Conservation (phyloP, 2,888 invertebrate species). For the Apodemia hepburni region DNA sequence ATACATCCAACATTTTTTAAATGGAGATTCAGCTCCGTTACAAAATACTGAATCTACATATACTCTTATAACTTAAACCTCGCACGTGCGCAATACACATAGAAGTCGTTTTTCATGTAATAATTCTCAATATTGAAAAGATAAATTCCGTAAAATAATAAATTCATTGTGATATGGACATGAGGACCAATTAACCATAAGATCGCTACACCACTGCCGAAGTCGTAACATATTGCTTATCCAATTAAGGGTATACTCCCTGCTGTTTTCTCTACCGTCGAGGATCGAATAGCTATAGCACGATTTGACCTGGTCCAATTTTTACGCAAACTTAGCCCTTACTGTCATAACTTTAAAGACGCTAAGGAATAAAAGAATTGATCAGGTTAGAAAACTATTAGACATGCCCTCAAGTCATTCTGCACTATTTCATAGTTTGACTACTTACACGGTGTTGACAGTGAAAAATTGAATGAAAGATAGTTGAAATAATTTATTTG, state of each 20-base stretch:
- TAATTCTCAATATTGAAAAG: constrained; percentile 7
- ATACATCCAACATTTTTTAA: too few relatives aligned
- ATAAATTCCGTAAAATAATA: constrained; percentile 34
- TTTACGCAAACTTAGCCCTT: neutral
- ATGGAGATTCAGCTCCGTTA: too few relatives aligned
- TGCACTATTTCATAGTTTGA: constrained; percentile 59
- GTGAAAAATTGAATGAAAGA: constrained; percentile 50
- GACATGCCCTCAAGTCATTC: constrained; percentile 58
- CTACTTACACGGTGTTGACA: constrained; percentile 51
- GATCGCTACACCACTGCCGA: constrained; percentile 42
- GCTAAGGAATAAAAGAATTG: constrained; percentile 13
- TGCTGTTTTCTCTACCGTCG: constrained; percentile 61
- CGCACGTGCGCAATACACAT: neutral
- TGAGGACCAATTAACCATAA: constrained; percentile 42
- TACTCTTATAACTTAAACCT: neutral
- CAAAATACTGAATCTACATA: too few relatives aligned
- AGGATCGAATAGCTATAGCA: constrained; percentile 65
- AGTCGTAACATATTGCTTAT: constrained; percentile 68
- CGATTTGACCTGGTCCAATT: constrained; percentile 51
- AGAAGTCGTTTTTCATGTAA: neutral
- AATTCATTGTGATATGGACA: constrained; percentile 32
- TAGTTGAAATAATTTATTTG: neutral
- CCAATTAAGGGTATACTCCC: constrained; percentile 75
- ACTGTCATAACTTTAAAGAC: neutral
- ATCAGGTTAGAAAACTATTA: constrained; percentile 58